Evolutionary conservation across 1,140 invertebrate genomes (phyloP), one percentile per base, ranked within the genome.

Genomic region (Saccostrea cuccullata): DNA sequence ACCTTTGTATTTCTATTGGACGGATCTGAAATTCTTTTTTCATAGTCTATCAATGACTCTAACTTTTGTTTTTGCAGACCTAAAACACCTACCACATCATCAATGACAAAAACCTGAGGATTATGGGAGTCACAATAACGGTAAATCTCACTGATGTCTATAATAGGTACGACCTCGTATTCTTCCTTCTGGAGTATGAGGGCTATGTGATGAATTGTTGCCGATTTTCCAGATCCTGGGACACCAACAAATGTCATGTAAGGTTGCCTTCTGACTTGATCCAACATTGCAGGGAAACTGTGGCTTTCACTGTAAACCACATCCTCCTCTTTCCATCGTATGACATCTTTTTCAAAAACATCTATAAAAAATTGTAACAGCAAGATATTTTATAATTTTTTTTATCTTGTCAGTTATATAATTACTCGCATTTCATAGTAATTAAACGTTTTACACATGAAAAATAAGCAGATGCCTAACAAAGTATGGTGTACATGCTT

Each of bases 21-120:
- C 0, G 67, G 67, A 23, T 73, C 12, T 26, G 23, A 23, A 26
- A 73, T 73, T 73, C 23, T 73, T 26, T 73, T 23, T 30, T 73
- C 26, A 73, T 26, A 73, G 11, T 73, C 26, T 26, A 13, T 26
- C 26, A 73, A 73, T 12, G 23, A 23, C 12, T 73, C 23, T 73
- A 73, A 73, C 23, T 73, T 30, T 8, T 13, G 20, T 73, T 26
- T 30, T 26, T 73, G n/a, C 8, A 73, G 26, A 23, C 67, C 67
- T 12, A 73, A 73, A 12, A 73, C 67, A 73, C 67, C 67, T 30
- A 73, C n/a, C 13, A 73, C 23, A 73, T 73, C 67, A 73, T 73
- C 67, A 73, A 73, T 73, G 23, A 73, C n/a, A 73, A 73, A 73
- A 23, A 73, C 67, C 26, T 73, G 67, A 36, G 67, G 23, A 26